These are phyloP conservation scores for Drosophila eugracilis DNA, from an alignment of 1,140 invertebrate species.

Conservation along the genomic window DNA sequence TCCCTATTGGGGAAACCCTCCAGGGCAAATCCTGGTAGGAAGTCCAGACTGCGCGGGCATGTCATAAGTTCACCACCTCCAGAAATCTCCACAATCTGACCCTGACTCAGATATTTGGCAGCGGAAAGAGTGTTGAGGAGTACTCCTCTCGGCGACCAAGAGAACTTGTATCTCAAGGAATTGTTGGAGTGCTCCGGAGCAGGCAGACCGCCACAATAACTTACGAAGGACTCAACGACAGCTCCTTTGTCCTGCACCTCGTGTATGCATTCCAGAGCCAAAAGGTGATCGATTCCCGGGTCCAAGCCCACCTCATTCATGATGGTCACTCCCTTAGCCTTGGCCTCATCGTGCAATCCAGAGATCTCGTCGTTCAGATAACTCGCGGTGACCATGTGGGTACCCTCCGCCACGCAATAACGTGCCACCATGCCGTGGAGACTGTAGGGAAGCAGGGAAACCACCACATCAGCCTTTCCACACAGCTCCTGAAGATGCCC, in stretches of 20 bases:
- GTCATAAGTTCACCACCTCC: constrained; percentile 96
- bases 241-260: constrained; percentile 91
- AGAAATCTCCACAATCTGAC: constrained; percentile 95
- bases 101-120: constrained; percentile 94
- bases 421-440: constrained; percentile 94
- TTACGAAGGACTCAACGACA: constrained; percentile 96
- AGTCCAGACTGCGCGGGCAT: constrained; percentile 90
- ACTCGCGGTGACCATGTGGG: constrained; percentile 98
- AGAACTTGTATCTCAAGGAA: constrained; percentile 98
- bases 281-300: constrained; percentile 98
- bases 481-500: constrained; percentile 91
- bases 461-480: constrained; percentile 90
- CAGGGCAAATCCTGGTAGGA: constrained; percentile 97
- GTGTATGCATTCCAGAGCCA: constrained; percentile 99
- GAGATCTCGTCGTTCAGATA: constrained; percentile 95
- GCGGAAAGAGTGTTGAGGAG: constrained; percentile 94
- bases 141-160: constrained; percentile 97
- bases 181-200: constrained; percentile 98
- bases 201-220: constrained; percentile 98
- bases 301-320: constrained; percentile 98
- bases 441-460: constrained; percentile 97
- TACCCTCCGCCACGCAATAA: constrained; percentile 93
- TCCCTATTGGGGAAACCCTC: constrained; percentile 98
- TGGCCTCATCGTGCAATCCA: constrained; percentile 91
- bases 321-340: constrained; percentile 94